Evolutionary conservation across 1,140 invertebrate genomes (phyloP).

Genomic region (Amyelois transitella): DNA sequence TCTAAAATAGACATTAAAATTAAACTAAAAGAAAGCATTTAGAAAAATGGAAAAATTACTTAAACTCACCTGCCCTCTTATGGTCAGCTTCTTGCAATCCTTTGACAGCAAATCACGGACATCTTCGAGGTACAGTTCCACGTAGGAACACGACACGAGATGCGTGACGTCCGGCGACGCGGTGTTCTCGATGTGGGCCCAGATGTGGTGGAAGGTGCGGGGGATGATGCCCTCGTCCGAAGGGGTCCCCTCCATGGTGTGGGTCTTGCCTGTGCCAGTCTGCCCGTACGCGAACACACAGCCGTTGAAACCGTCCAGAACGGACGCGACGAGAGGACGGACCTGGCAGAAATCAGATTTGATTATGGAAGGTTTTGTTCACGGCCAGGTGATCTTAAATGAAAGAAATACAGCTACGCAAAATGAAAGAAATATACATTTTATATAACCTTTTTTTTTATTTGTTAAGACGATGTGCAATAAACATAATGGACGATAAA

Average conservation of each 20-base stretch:
- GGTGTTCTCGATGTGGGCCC: slow-evolving; percentile 87
- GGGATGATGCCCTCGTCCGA: slow-evolving; percentile 92
- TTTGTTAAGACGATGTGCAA: too few relatives aligned
- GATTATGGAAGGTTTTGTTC: too few relatives aligned
- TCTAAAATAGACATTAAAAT: too few relatives aligned
- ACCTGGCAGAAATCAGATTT: slow-evolving; percentile 70
- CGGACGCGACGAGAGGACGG: slow-evolving; percentile 94
- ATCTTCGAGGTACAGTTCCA: slow-evolving; percentile 97
- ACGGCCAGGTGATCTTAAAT: too few relatives aligned
- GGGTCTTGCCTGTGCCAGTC: slow-evolving; percentile 95
- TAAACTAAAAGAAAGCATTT: neutral
- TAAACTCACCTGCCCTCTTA: slow-evolving; percentile 61
- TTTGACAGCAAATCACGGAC: slow-evolving; percentile 92
- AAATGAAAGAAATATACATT: too few relatives aligned
- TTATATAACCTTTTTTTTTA: too few relatives aligned
- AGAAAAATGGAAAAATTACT: neutral
- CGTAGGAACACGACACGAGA: slow-evolving; percentile 92
- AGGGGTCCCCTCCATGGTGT: slow-evolving; percentile 93
- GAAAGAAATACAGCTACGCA: too few relatives aligned
- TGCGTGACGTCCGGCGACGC: slow-evolving; percentile 92
- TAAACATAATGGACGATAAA: too few relatives aligned
- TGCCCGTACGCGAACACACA: slow-evolving; percentile 98
- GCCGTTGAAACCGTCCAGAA: slow-evolving; percentile 96
- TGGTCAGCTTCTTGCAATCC: slow-evolving; percentile 77
- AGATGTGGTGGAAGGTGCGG: slow-evolving; percentile 96